Evolutionary conservation across 2,888 invertebrate genomes (phyloP), one percentile per base, ranked within the genome.

Genomic region (Agonum fuliginosum): DNA sequence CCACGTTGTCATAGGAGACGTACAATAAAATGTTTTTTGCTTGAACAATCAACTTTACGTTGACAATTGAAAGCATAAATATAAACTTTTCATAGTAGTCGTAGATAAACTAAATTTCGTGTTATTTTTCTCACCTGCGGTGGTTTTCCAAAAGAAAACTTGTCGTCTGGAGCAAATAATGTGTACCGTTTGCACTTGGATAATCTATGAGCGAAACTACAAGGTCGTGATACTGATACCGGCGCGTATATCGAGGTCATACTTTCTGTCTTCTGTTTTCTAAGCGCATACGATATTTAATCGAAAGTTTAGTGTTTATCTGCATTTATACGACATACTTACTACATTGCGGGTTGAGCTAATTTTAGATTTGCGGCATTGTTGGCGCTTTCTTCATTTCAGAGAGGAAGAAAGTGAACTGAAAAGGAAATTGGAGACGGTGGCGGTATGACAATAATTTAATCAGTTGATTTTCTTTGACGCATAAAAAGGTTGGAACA

Each of bases 151-250:
- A 17, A 46, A 12, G 14, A 17, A 46, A 17, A 46, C 3, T 12
- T 30, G 58, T 20, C 10, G 20, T 20, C 27, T 14, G 8, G 37
- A 37, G n/a, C 4, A 46, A 46, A 5, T 46, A 30, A 46, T 46
- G 17, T 46, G 3, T 0, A 46, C 19, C 3, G 46, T 46, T 8
- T 62, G 30, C 30, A 27, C 34, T 30, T 12, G 14, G 19, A 30
- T 62, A 27, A 30, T 62, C 58, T 62, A 62, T n/a, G 58, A 62
- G 14, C 12, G 27, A 62, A 62, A 62, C 58, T 62, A 62, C 30
- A 62, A 62, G 30, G 58, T 30, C 17, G 30, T 24, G 19, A 62
- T 62, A 30, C 3, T 30, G n/a, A n/a, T n/a, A 62, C 19, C 14
- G 30, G 17, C 12, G 58, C 30, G 17, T 8, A 30, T 62, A 62